These are phyloP conservation scores for Erpornis zantholeuca DNA, from an alignment of 2,113 vertebrate genomes.

Conservation along the genomic window DNA sequence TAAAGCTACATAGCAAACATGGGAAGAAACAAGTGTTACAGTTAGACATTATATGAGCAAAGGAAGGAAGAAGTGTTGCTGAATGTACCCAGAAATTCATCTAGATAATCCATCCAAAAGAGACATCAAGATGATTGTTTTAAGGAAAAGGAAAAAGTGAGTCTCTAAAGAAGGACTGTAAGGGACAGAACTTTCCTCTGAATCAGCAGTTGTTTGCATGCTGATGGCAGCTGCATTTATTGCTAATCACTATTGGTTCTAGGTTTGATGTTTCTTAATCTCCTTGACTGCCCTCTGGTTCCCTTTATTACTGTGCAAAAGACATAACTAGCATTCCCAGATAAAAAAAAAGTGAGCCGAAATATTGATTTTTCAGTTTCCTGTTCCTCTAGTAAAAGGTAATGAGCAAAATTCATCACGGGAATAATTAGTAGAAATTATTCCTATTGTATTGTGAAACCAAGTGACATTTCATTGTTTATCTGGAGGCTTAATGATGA, in stretches of 20 bases:
- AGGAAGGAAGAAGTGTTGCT: not conserved
- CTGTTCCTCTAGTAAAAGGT: not conserved
- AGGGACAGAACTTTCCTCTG: not conserved
- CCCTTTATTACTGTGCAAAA: not conserved
- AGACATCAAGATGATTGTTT: not conserved
- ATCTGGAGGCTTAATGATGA: slow-evolving; percentile 12
- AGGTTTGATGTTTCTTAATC: not conserved
- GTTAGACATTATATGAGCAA: not conserved
- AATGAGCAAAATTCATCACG: slow-evolving; percentile 13
- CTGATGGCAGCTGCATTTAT: not conserved
- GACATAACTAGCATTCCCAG: not conserved
- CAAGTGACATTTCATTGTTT: not conserved
- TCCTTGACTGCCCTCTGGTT: not conserved
- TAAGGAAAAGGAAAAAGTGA: not conserved
- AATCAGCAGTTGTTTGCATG: not conserved
- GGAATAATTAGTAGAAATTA: slow-evolving; percentile 34
- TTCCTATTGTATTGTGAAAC: not conserved
- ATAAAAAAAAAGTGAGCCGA: not conserved
- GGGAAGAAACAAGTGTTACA: not conserved
- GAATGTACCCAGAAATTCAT: not conserved
- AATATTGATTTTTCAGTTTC: slow-evolving; percentile 23
- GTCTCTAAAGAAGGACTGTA: not conserved
- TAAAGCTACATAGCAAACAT: not conserved
- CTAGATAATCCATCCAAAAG: not conserved
- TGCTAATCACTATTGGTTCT: not conserved